Percentiles rank a stretch among this genome's conserved stretches.
phyloP scores from a whole-genome alignment of 1,140 invertebrate species.

The Chrysoperla carnea region DNA sequence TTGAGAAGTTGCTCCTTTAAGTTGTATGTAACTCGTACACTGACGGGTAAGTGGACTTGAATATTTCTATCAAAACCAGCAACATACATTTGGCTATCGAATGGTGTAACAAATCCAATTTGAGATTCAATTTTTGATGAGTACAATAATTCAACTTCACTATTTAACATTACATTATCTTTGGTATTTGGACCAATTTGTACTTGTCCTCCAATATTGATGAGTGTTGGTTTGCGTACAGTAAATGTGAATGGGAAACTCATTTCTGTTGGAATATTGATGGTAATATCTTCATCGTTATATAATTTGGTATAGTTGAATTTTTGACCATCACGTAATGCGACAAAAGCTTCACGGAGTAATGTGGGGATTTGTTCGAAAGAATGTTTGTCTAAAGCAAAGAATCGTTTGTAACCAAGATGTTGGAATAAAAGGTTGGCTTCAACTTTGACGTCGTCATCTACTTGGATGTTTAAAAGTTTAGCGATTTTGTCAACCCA shows the following conservation, averaged over 20 bases:
- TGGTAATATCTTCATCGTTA: conserved; percentile 27
- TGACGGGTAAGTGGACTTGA: conserved; percentile 32
- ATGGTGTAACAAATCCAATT: conserved; percentile 42
- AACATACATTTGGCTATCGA: conserved; percentile 33
- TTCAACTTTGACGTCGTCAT: conserved; percentile 33
- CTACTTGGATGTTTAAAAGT: conserved; percentile 31
- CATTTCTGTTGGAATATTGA: conserved; percentile 43
- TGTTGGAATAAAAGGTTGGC: conserved; percentile 26
- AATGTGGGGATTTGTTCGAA: conserved; percentile 26
- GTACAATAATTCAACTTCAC: conserved; percentile 26
- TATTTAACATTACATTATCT: conserved; percentile 19
- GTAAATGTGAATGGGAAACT: conserved; percentile 46
- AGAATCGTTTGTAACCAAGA: conserved; percentile 24
- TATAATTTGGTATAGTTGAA: conserved; percentile 34
- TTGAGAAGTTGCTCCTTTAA: conserved; percentile 21
- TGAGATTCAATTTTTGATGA: conserved; percentile 31
- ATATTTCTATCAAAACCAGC: conserved; percentile 36
- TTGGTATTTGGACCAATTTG: conserved; percentile 22
- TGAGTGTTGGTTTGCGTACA: conserved; percentile 30
- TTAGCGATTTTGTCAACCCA: conserved; percentile 27
- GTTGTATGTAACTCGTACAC: conserved; percentile 24
- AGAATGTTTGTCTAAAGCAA: conserved; percentile 34
- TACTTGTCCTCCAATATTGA: conserved; percentile 24
- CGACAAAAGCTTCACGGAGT: conserved; percentile 18
- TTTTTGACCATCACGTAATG: conserved; percentile 23